Percentiles rank a stretch among this genome's conserved stretches.
Conservation (phyloP, 2,888 invertebrate genomes). For the Cremastobaeus sp. region DNA sequence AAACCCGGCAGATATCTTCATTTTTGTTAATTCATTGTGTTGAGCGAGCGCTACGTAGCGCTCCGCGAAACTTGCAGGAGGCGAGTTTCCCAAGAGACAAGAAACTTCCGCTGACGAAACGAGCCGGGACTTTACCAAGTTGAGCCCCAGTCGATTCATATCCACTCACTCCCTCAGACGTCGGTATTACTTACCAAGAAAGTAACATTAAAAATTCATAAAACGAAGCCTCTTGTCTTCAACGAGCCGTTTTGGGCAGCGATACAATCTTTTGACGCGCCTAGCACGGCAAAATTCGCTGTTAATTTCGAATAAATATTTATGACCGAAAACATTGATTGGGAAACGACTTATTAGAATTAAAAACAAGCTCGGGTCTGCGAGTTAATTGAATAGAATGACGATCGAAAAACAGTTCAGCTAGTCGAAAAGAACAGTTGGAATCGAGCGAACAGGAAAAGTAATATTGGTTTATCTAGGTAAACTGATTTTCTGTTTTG, state of each 20-base stretch:
- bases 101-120: conserved; percentile 41
- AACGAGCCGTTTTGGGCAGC: not conserved
- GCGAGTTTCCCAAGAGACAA: conserved; percentile 45
- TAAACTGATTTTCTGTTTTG: conserved; percentile 38
- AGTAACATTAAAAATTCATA: conserved; percentile 43
- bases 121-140: conserved; percentile 49
- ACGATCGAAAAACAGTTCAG: too few species aligned
- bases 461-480: conserved; percentile 15
- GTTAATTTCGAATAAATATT: not conserved
- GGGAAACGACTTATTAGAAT: too few species aligned
- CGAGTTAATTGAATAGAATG: too few species aligned
- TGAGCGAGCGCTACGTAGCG: conserved; percentile 33
- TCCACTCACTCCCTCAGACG: conserved; percentile 36
- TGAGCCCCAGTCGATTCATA: conserved; percentile 47
- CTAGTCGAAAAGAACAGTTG: not conserved
- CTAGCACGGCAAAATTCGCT: not conserved
- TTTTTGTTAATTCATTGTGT: conserved; percentile 49
- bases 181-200: conserved; percentile 36
- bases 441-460: conserved; percentile 8
- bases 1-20: conserved; percentile 21
- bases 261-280: conserved; percentile 5
- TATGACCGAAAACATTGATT: not conserved
- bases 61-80: conserved; percentile 38
- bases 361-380: too few species aligned
- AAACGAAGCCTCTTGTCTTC: conserved; percentile 35